Base-by-base conservation (phyloP, 35 echinoderm and acorn worm genomes). In the Chiridota heheva region DNA sequence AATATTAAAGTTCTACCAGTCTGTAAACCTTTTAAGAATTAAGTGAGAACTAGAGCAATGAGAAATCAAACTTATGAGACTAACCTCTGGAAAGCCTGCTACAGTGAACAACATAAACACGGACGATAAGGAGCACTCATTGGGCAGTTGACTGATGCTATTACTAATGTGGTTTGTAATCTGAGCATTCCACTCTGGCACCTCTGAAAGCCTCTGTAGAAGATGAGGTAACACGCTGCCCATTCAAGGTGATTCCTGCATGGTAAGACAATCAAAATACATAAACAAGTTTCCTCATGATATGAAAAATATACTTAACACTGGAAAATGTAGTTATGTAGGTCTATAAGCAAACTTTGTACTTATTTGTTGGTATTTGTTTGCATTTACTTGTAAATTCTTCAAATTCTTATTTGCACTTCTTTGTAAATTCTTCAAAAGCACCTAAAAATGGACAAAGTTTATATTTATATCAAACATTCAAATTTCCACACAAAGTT, bases 51-150 rank as follows among this genome's bases (percentile, higher is more conserved):
- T n/a, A n/a, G n/a, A n/a, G n/a, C n/a, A n/a, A n/a, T n/a, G n/a
- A n/a, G n/a, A n/a, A n/a, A n/a, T n/a, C n/a, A n/a, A n/a, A n/a
- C n/a, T n/a, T n/a, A n/a, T n/a, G n/a, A n/a, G n/a, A n/a, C n/a
- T 90, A 78, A 98, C 95, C 81, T 98, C 89, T 60, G 95, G 95
- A 67, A 98, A 91, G 5, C 95, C 95, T 38, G 95, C 95, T 39
- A 97, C 85, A 37, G 90, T 86, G 66, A 97, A 98, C 56, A 98
- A 53, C 28, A 89, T 80, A 63, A 98, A 98, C 30, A 98, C 88
- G 31, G 84, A 57, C 17, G 85, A 79, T 45, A 98, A 84, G 12
- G 60, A 49, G 63, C 72, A 85, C 39, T 80, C 61, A 28, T 84
- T 58, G 17, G 95, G 89, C 30, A 92, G 57, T 38, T 78, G 59